Base-by-base conservation (phyloP, 2,113 vertebrate genomes). In the Sclerurus mexicanus region DNA sequence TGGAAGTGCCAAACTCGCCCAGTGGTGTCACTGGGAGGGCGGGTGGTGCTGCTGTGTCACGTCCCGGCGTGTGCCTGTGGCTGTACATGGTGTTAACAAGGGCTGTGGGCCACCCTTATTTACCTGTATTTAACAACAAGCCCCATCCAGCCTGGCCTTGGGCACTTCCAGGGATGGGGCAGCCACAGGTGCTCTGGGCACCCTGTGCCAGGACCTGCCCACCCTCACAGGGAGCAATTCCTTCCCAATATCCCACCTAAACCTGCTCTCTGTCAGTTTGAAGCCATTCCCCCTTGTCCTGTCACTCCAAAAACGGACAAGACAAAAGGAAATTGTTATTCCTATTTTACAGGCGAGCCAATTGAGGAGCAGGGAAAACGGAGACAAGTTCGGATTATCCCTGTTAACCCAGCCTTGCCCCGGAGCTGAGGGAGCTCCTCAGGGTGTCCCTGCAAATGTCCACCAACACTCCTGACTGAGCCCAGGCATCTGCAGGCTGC, bases 21-120 rank as follows among this genome's bases (percentile, higher is more conserved):
- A 0, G 25, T 22, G 79, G 20, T 59, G 28, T 3, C 46, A 0
- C 2, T 5, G 60, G 75, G 82, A 60, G 16, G 66, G 50, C 1
- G 33, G 44, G 39, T 40, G 56, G 71, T 83, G 82, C 50, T 18
- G 62, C 60, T 63, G 35, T 6, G 8, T 1, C 62, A 2, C 17
- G 1, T 3, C 64, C 55, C 72, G 27, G 63, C 3, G 3, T 4
- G 9, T 5, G 28, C 35, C 27, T 4, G 47, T 1, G 63, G 3
- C 44, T 4, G 11, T 8, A 72, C 37, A 3, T 0, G 5, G 50
- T 12, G 76, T 40, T 27, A 4, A 3, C 13, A 1, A 9, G 55
- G 71, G 71, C 12, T 62, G 19, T 19, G 44, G 47, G 15, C 31
- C 37, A 13, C 37, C 40, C 72, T 4, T 6, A 5, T 30, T 52